Evolutionary conservation across 2,113 vertebrate genomes (phyloP), one percentile per base, ranked within the genome.

Genomic region (Monopterus albus): DNA sequence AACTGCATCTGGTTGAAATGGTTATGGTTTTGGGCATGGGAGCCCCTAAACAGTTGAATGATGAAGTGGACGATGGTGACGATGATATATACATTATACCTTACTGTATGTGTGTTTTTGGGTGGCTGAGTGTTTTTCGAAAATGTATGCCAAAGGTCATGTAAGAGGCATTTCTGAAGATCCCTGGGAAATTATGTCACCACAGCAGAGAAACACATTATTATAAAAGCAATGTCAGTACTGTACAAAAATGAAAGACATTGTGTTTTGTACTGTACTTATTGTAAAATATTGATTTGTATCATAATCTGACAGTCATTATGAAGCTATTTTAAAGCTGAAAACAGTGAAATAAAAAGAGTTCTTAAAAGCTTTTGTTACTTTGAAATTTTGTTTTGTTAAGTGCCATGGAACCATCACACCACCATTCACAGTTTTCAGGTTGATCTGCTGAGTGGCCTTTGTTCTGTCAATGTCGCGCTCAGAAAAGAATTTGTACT

Each of bases 1-100:
- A 67, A 63, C 65, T 56, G 26, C 63, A 69, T 53, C 46, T 57
- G 17, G 51, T 75, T 36, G 64, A 49, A 39, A 10, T 4, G n/a
- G 39, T 53, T 39, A 56, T 35, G 66, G 38, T 43, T 40, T 77
- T 62, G 42, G 43, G 68, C 25, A 50, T 60, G 33, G 49, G 36
- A n/a, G 25, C 38, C 50, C 49, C 17, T 47, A 3, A 58, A 38
- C n/a, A 33, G 38, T 20, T 28, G 4, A 52, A 53, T 13, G 20
- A 7, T 20, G 14, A 53, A 4, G 29, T 26, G 28, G 13, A 65
- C 57, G 31, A 40, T 45, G 7, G 18, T 7, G 17, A 2, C 28
- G 21, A 38, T 8, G 3, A 20, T 52, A 28, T 31, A 31, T 31
- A 31, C n/a, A n/a, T n/a, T n/a, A n/a, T n/a, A n/a, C n/a, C n/a